A percentile compares a stretch with the other conserved stretches of the same genome.
These are phyloP conservation scores for Drosophila burlai DNA, from an alignment of 1,140 invertebrate genomes.

Conservation along the genomic window DNA sequence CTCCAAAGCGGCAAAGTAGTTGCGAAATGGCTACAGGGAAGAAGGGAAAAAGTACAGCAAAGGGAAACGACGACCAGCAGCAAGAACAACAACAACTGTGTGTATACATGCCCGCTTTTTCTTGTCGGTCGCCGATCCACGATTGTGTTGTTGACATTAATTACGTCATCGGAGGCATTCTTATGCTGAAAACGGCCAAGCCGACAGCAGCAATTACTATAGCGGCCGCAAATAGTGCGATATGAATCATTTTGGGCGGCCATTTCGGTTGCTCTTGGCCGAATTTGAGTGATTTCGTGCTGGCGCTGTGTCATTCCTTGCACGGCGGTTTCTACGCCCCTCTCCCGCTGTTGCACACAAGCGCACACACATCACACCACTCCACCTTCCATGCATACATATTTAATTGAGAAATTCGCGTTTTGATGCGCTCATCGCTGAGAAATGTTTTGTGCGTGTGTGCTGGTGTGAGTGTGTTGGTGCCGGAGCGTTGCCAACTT, in stretches of 20 bases:
- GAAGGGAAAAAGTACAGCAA: slow-evolving; percentile 41
- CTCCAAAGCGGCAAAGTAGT: slow-evolving; percentile 26
- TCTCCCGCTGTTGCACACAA: slow-evolving; percentile 22
- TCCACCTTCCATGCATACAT: slow-evolving; percentile 49
- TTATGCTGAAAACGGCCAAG: slow-evolving; percentile 60
- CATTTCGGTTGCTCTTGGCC: slow-evolving; percentile 68
- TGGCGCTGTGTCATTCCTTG: slow-evolving; percentile 58
- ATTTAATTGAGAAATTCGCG: slow-evolving; percentile 81
- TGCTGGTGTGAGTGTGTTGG: slow-evolving; percentile 33
- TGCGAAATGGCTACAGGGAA: slow-evolving; percentile 29
- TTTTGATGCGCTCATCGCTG: slow-evolving; percentile 81
- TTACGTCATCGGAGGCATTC: slow-evolving; percentile 78
- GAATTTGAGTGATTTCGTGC: slow-evolving; percentile 28
- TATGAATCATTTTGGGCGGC: slow-evolving; percentile 69
- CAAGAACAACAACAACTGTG: slow-evolving; percentile 24
- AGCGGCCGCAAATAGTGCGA: slow-evolving; percentile 55
- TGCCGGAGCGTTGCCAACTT: slow-evolving; percentile 72
- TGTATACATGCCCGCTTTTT: slow-evolving; percentile 48
- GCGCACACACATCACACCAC: slow-evolving; percentile 12
- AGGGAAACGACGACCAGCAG: neutral
- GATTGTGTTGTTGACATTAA: slow-evolving; percentile 72
- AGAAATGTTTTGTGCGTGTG: slow-evolving; percentile 60
- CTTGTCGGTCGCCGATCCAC: slow-evolving; percentile 54
- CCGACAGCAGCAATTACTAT: slow-evolving; percentile 60
- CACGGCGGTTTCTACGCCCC: slow-evolving; percentile 16